Base-by-base conservation (phyloP, 2,888 invertebrate species). In the Diaperis boleti region DNA sequence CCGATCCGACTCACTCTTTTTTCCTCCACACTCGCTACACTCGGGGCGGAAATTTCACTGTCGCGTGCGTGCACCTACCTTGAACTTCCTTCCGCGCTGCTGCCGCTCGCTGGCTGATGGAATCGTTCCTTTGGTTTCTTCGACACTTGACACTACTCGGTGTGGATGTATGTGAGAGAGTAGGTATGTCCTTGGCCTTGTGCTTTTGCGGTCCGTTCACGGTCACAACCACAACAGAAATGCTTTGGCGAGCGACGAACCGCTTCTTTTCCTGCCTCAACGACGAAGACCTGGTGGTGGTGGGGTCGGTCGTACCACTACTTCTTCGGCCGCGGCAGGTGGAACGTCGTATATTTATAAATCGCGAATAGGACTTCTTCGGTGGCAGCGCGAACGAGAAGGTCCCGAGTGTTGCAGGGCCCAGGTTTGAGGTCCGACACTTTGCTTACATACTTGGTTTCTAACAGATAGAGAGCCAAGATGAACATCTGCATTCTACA, bases 151-250 rank as follows among this genome's bases (percentile, higher is more conserved):
- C 78, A 77, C 78, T 76, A n/a, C n/a, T n/a, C n/a, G n/a, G n/a
- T n/a, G n/a, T n/a, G n/a, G n/a, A n/a, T n/a, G n/a, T n/a, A n/a
- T n/a, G n/a, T n/a, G n/a, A n/a, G n/a, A n/a, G n/a, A n/a, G n/a
- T n/a, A n/a, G n/a, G n/a, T n/a, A n/a, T n/a, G 78, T 77, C 79
- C 79, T 79, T 79, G 79, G 79, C 79, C 78, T 78, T 78, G 75
- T 74, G 74, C n/a, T 74, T 76, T 76, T 72, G 66, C 73, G 72
- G 69, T 76, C 78, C 78, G 76, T 81, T 80, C 80, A 77, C 80
- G 80, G 79, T 79, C 79, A 80, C 79, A 75, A 79, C 76, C 78
- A 79, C 80, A 76, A 81, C 79, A 79, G 79, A 80, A 81, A 80
- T 81, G 80, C 79, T 78, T 79, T 76, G 77, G 74, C 78, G 78